Evolutionary conservation across 2,113 vertebrate genomes (phyloP).

Genomic region (Proteles cristata): DNA sequence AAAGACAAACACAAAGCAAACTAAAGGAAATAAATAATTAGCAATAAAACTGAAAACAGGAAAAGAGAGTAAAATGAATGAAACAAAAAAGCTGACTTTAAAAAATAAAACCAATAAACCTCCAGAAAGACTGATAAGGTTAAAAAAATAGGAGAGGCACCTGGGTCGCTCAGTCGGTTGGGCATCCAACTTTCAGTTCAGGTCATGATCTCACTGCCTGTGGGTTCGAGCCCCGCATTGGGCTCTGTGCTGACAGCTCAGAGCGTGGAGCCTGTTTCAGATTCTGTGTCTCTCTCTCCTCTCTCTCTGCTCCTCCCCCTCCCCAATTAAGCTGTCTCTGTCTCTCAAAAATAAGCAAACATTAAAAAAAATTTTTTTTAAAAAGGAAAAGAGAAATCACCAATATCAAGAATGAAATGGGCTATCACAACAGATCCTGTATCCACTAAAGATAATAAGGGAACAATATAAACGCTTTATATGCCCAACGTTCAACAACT

Average conservation of each 20-base stretch:
- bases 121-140: not conserved
- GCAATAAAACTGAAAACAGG: not conserved
- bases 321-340: no score
- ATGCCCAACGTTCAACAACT: not conserved
- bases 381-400: not conserved
- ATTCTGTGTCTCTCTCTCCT: no score
- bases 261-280: no score
- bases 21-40: not conserved
- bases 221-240: no score
- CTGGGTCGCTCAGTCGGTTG: no score
- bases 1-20: not conserved
- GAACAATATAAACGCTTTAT: not conserved
- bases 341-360: no score
- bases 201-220: no score
- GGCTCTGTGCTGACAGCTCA: no score
- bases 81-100: not conserved
- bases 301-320: no score
- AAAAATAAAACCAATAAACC: not conserved
- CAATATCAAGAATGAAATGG: not conserved
- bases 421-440: not conserved
- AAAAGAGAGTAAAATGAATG: not conserved
- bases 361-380: no score
- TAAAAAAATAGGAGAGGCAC: not conserved
- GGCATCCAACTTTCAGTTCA: no score
- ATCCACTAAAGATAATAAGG: not conserved